phyloP scores from a whole-genome alignment of 2,888 invertebrate genomes.

The Drosophila dives region DNA sequence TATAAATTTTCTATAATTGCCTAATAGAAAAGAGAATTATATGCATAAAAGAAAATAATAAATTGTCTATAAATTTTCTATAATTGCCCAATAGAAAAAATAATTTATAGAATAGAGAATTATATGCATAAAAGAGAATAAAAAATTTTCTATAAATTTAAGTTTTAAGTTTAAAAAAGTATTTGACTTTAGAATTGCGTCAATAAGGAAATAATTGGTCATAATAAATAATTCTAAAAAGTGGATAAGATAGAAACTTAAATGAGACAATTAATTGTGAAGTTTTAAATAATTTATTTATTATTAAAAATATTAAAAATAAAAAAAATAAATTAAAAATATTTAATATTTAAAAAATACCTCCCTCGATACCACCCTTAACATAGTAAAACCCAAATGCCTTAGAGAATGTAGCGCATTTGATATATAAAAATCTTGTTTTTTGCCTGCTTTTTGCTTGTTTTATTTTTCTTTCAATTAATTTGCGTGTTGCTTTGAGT shows the following conservation, averaged over 20 bases:
- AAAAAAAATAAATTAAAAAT: no score
- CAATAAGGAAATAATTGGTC: neutral
- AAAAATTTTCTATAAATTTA: neutral
- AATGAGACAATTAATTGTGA: neutral
- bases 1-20: no score
- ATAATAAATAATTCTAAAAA: neutral
- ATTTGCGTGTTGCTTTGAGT: constrained; percentile 54
- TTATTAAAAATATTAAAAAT: no score
- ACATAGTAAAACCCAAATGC: constrained; percentile 22
- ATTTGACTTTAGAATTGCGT: neutral
- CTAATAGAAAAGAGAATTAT: no score
- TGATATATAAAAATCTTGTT: constrained; percentile 29
- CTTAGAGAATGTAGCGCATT: constrained; percentile 35
- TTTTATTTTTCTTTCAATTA: constrained; percentile 55
- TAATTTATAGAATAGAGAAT: no score
- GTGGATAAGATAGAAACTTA: neutral
- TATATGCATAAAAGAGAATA: no score
- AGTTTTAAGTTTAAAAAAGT: neutral
- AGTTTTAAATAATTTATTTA: neutral
- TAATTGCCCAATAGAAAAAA: no score
- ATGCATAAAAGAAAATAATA: no score
- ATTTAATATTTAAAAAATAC: no score
- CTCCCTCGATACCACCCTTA: accelerated
- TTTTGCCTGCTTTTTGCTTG: constrained; percentile 20
- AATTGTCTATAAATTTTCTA: no score